These are phyloP conservation scores for Phocides pigmalion DNA, from an alignment of 1,140 invertebrate species.

Conservation along the genomic window DNA sequence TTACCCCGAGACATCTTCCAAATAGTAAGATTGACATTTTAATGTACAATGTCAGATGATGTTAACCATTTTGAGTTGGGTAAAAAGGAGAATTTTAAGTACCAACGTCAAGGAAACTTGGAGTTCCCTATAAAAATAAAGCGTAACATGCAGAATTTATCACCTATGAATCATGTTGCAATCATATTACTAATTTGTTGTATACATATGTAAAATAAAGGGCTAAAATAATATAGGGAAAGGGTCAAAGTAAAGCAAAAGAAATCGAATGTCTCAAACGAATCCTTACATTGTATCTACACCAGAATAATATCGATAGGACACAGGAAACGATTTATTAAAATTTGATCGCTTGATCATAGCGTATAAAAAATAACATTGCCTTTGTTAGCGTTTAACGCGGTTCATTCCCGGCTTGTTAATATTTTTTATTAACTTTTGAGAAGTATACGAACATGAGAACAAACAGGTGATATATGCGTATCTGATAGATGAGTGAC, in stretches of 20 bases:
- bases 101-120: too few species aligned
- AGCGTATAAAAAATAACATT: constrained; percentile 57
- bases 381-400: constrained; percentile 48
- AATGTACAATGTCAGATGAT: too few species aligned
- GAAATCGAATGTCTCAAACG: neutral
- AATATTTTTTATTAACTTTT: constrained; percentile 28
- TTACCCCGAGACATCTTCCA: too few species aligned
- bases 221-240: neutral
- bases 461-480: constrained; percentile 26
- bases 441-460: constrained; percentile 8
- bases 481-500: constrained; percentile 9
- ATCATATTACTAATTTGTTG: too few species aligned
- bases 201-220: neutral
- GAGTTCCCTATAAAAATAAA: too few species aligned
- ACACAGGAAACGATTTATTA: constrained; percentile 75
- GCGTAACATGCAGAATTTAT: too few species aligned
- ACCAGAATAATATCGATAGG: constrained; percentile 60
- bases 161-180: too few species aligned
- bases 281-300: constrained; percentile 47
- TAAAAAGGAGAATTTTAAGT: too few species aligned
- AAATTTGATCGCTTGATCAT: constrained; percentile 68
- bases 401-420: constrained; percentile 14
- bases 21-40: too few species aligned
- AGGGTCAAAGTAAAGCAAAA: constrained; percentile 3
- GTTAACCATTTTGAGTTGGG: too few species aligned